phyloP scores from a whole-genome alignment of 2,113 vertebrate genomes.

The Stigmatopora nigra region DNA sequence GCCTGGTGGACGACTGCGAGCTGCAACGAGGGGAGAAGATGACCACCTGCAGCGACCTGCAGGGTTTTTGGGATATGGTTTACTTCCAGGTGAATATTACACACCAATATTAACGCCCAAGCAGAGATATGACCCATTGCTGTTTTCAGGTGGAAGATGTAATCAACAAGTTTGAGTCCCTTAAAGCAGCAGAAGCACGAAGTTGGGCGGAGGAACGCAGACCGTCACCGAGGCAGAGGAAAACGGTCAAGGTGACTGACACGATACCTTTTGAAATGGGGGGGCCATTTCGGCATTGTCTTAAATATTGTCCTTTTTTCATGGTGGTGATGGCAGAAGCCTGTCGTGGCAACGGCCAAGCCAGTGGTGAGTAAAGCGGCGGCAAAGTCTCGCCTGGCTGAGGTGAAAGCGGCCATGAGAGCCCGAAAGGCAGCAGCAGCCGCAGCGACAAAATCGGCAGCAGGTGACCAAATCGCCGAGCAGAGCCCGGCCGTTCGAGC shows the following conservation, averaged over 20 bases:
- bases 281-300: neutral
- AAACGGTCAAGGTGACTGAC: slow-evolving; percentile 65
- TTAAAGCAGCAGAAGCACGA: slow-evolving; percentile 76
- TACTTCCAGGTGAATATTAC: slow-evolving; percentile 57
- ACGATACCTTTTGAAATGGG: neutral
- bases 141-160: slow-evolving; percentile 76
- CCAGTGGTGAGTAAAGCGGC: slow-evolving; percentile 63
- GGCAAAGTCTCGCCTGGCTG: slow-evolving; percentile 77
- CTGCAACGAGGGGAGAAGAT: slow-evolving; percentile 80
- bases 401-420: slow-evolving; percentile 83
- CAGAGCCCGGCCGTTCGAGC: neutral
- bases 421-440: slow-evolving; percentile 53
- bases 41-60: slow-evolving; percentile 82
- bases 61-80: slow-evolving; percentile 99
- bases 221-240: slow-evolving; percentile 51
- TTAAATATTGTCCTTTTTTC: neutral
- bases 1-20: slow-evolving; percentile 88
- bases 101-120: too few relatives aligned
- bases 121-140: neutral
- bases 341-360: slow-evolving; percentile 48
- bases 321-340: slow-evolving; percentile 71
- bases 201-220: slow-evolving; percentile 71
- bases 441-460: slow-evolving; percentile 20
- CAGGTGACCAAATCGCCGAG: slow-evolving; percentile 4
- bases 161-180: slow-evolving; percentile 76